Base-by-base conservation (phyloP, 1,140 invertebrate species). In the Hydropsyche tenuis region DNA sequence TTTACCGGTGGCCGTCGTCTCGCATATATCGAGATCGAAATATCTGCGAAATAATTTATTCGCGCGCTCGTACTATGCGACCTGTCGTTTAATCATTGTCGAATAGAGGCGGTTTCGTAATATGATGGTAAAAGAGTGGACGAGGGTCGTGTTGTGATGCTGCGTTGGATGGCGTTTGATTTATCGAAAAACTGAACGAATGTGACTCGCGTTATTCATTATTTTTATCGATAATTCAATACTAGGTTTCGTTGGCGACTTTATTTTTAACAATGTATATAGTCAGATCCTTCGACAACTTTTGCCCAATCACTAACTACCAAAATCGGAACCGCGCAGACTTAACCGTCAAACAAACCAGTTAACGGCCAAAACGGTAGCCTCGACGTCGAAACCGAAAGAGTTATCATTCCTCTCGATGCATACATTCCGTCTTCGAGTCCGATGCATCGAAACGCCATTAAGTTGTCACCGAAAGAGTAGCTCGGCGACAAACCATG, bases 391-490 rank as follows among this genome's bases (percentile, higher is more conserved):
- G 30, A 37, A 37, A 37, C 30, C 30, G 30, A 37, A 37, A 37
- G 30, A 37, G 30, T 37, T 37, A 37, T 37, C 30, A 37, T 3
- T 37, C 30, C 9, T 62, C 22, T 62, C 5, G 56, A 4, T n/a
- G 48, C 48, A 51, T n/a, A 16, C 14, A 3, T 22, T 14, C 7
- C 43, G 18, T 63, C 4, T 25, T 43, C 7, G 11, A 5, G 7
- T 14, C n/a, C 68, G 48, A 56, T 56, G 46, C 22, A 68, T 37
- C 27, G 23, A 20, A 42, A 42, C 16, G 42, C 48, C 48, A 70
- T 70, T 70, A 70, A 70, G 68, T 37, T 56, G 68, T 70, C 68
- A 20, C 56, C 48, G 68, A 70, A 30, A 25, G n/a, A 20, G 27
- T 20, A 23, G 66, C n/a, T 25, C 46, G 14, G 27, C 45, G 65